Evolutionary conservation across 2,113 vertebrate genomes (phyloP), one percentile per base, ranked within the genome.

Genomic region (Martes martes): DNA sequence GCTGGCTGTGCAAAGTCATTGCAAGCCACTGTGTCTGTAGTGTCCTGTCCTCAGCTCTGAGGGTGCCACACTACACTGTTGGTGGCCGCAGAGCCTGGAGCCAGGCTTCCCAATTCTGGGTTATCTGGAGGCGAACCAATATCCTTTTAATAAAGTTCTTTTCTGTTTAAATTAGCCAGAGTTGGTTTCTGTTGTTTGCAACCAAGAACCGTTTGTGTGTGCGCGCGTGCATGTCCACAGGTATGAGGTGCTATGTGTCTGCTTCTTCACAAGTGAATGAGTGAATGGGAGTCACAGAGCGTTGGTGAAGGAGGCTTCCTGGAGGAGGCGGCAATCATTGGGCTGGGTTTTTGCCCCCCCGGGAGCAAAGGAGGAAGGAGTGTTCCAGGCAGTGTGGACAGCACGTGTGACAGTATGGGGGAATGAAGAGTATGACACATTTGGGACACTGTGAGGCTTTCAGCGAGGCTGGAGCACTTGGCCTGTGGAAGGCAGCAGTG

Each of bases 141-240:
- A 39, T 57, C 31, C 24, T 96, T 79, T 73, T 26, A 92, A 71
- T 52, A 42, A 73, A 80, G 74, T 33, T 21, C n/a, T 63, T 87
- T 87, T 33, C 82, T 71, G 33, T 71, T 86, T 86, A 61, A 86
- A 73, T 92, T 61, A 71, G 63, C 42, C 50, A 79, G 73, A 76
- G 33, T 59, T 82, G 57, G 74, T 87, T 73, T 90, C 57, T 69
- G 15, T 23, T 52, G n/a, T 82, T 91, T 59, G 50, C 42, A 83
- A 45, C 33, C 82, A 71, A 61, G 59, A 95, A 45, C 14, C 15
- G 0, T 21, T 23, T 23, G 31, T 52, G 57, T 59, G 33, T 42
- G 36, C 8, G 39, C 9, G n/a, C 1, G 28, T 31, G 63, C 14
- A 6, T 1, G 3, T 15, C 26, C 6, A 3, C 1, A 71, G 21